Evolutionary conservation across 2,888 invertebrate species (phyloP).

Genomic region (Protodeltote pygarga): DNA sequence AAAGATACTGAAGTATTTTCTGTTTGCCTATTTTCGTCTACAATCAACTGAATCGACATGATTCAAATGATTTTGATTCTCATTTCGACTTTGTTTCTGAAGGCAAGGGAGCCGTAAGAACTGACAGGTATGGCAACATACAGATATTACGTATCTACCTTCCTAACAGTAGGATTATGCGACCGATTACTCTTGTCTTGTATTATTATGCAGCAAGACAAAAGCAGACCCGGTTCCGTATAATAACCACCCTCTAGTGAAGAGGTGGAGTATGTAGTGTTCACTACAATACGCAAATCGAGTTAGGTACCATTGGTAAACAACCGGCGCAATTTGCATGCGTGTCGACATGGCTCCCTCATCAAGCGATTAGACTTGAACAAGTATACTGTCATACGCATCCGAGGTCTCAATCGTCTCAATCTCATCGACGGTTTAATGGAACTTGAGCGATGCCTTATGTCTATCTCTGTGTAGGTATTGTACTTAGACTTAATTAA

Average conservation of each 20-base stretch:
- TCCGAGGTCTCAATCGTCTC: slow-evolving; percentile 55
- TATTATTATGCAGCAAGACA: slow-evolving; percentile 17
- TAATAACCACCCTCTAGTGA: slow-evolving; percentile 27
- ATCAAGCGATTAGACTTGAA: slow-evolving; percentile 65
- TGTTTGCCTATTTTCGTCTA: no score
- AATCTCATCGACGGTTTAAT: slow-evolving; percentile 59
- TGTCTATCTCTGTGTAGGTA: slow-evolving; percentile 11
- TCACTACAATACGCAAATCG: slow-evolving; percentile 61
- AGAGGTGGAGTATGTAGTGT: slow-evolving; percentile 53
- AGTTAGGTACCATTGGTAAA: slow-evolving; percentile 64
- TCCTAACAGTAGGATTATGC: no score
- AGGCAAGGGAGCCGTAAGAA: no score
- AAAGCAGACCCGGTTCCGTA: slow-evolving; percentile 14
- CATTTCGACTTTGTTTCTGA: no score
- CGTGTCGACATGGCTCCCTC: slow-evolving; percentile 59
- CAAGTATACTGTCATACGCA: slow-evolving; percentile 64
- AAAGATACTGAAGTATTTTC: no score
- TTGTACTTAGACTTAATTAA: slow-evolving; percentile 49
- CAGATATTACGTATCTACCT: no score
- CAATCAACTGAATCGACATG: no score
- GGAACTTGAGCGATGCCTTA: slow-evolving; percentile 50
- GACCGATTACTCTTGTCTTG: slow-evolving; percentile 2
- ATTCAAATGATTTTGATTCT: no score
- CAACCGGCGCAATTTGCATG: slow-evolving; percentile 69
- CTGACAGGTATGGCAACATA: no score